phyloP scores from a whole-genome alignment of 2,888 invertebrate species.

The Lochmaea capreae region DNA sequence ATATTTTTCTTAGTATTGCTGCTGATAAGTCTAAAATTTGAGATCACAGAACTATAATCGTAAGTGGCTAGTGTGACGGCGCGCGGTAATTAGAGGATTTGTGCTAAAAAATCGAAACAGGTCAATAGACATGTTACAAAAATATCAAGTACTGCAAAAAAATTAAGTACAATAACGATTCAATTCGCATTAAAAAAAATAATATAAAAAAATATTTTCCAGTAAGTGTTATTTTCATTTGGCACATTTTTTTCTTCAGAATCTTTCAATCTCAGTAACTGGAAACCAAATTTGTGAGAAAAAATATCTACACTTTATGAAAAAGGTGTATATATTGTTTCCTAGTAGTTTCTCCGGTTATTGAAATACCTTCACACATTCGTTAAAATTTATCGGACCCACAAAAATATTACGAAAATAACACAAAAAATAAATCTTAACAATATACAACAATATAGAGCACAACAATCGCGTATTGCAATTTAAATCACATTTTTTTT shows the following conservation, averaged over 20 bases:
- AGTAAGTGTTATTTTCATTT: constrained; percentile 52
- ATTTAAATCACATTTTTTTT: constrained; percentile 59
- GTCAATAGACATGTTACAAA: too few species aligned
- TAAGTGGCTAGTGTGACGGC: too few species aligned
- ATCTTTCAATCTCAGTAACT: constrained; percentile 22
- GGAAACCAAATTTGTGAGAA: constrained; percentile 15
- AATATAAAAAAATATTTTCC: constrained; percentile 18
- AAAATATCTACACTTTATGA: not conserved
- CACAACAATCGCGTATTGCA: constrained; percentile 63
- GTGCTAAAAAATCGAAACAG: too few species aligned
- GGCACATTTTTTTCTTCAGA: constrained; percentile 49
- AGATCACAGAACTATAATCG: too few species aligned
- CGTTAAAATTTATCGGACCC: constrained; percentile 1
- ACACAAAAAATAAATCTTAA: constrained; percentile 36
- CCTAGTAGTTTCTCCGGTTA: not conserved
- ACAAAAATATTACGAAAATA: constrained; percentile 32
- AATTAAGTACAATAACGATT: constrained; percentile 43
- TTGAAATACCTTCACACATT: constrained; percentile 12
- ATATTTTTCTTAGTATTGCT: too few species aligned
- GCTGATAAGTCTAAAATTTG: too few species aligned
- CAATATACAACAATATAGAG: constrained; percentile 48
- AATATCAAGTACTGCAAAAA: constrained; percentile 24
- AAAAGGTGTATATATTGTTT: not conserved
- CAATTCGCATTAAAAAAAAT: constrained; percentile 34
- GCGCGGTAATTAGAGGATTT: too few species aligned